These are phyloP conservation scores for Drosophila baimaii DNA, from an alignment of 1,140 invertebrate genomes.

Conservation along the genomic window DNA sequence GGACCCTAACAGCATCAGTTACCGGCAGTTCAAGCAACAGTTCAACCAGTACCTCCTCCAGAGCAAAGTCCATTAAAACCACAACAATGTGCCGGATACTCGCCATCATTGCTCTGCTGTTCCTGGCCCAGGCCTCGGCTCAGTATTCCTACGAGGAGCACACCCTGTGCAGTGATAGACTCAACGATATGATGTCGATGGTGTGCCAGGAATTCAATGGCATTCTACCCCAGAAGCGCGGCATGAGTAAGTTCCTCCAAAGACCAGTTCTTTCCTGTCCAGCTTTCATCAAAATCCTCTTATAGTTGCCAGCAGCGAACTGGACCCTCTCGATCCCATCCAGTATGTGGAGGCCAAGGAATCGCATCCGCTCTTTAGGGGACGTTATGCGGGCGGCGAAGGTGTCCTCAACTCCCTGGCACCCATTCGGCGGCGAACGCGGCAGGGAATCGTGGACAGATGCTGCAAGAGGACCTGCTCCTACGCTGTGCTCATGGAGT, in stretches of 20 bases:
- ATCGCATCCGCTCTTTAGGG: conserved; percentile 1
- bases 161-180: conserved; percentile 1
- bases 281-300: neutral
- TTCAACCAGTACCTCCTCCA: neutral
- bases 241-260: neutral
- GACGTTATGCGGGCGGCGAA: conserved; percentile 2
- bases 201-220: neutral
- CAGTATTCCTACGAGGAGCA: conserved; percentile 1
- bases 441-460: conserved; percentile 8
- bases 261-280: accelerated
- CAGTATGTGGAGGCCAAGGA: conserved; percentile 10
- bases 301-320: neutral
- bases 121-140: conserved; percentile 1
- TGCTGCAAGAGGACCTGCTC: conserved; percentile 7
- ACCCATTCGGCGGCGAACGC: neutral
- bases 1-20: conserved; percentile 3
- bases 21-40: neutral
- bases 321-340: conserved; percentile 7
- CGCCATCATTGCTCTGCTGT: conserved; percentile 7
- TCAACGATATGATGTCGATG: conserved; percentile 11
- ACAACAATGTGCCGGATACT: conserved; percentile 5
- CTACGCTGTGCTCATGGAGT: neutral
- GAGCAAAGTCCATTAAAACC: neutral
- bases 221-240: neutral
- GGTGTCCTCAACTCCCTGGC: conserved; percentile 1